Base-by-base conservation (phyloP, 2,888 invertebrate genomes). In the Phortica magna region DNA sequence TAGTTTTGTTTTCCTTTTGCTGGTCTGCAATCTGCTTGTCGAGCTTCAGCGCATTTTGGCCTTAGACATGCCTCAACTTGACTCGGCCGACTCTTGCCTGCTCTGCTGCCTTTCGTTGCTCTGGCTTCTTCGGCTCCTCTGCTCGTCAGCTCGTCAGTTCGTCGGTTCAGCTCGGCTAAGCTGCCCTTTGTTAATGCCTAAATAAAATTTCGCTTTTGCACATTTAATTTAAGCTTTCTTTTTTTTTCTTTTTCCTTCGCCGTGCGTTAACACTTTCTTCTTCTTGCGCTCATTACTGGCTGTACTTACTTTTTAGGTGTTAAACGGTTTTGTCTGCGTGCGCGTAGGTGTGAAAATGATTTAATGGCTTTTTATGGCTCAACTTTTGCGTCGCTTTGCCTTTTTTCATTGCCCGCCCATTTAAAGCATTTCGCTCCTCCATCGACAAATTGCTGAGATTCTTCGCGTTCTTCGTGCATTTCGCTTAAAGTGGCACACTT, bases 271-370 rank as follows among this genome's bases (percentile, higher is more conserved):
- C 19, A 71, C 65, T 31, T 39, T 5, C 65, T 31, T 71, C 31
- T 17, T 55, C 17, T 55, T 55, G 14, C 55, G 14, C 55, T 55
- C 7, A n/a, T 17, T n/a, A 17, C n/a, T 55, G 1, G 6, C 19
- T 61, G 10, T 61, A 61, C 10, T 61, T 61, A 10, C 9, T 59
- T 61, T 61, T 65, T 7, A 55, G 70, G 70, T 71, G 55, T 19
- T 71, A 71, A 71, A 71, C 31, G 70, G 6, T 55, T 55, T 71
- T 55, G 70, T 71, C 31, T 71, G 53, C 31, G n/a, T 53, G 10
- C 70, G 76, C 68, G 67, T 68, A 73, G 73, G 73, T 76, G 76
- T 76, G 73, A 73, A 73, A 76, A 73, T 76, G 73, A 68, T 73
- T 73, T 73, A 76, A 76, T 76, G 76, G 73, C 59, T 73, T 68